Conservation (phyloP, 1,140 invertebrate genomes). For the Batillaria attramentaria region DNA sequence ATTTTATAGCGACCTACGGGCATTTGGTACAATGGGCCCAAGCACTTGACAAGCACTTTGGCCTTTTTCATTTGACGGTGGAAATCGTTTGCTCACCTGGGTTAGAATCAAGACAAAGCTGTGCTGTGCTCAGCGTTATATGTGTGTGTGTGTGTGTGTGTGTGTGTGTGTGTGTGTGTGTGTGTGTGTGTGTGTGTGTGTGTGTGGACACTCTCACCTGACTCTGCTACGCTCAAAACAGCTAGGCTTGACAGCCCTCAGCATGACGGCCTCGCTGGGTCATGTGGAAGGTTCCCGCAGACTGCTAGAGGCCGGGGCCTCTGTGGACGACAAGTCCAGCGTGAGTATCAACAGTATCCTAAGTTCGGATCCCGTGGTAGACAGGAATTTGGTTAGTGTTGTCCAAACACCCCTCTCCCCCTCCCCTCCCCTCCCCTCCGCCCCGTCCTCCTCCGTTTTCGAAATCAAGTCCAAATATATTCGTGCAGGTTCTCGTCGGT, state of each 20-base stretch:
- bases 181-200: neutral
- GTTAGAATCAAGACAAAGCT: too few species aligned
- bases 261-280: constrained; percentile 39
- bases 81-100: too few species aligned
- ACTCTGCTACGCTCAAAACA: neutral
- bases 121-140: neutral
- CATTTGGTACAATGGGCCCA: too few species aligned
- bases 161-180: neutral
- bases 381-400: too few species aligned
- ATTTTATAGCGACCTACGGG: too few species aligned
- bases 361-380: too few species aligned
- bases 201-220: neutral
- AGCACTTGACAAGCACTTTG: too few species aligned
- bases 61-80: too few species aligned
- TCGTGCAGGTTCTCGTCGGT: neutral
- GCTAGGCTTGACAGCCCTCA: constrained; percentile 38
- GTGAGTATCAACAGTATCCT: neutral
- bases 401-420: too few species aligned
- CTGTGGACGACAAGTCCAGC: constrained; percentile 34
- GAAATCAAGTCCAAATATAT: too few species aligned
- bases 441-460: too few species aligned
- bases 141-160: neutral
- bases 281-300: constrained; percentile 36
- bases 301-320: constrained; percentile 37
- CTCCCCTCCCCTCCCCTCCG: too few species aligned